Evolutionary conservation across 2,113 vertebrate genomes (phyloP).

Genomic region (Ibidorhyncha struthersii): DNA sequence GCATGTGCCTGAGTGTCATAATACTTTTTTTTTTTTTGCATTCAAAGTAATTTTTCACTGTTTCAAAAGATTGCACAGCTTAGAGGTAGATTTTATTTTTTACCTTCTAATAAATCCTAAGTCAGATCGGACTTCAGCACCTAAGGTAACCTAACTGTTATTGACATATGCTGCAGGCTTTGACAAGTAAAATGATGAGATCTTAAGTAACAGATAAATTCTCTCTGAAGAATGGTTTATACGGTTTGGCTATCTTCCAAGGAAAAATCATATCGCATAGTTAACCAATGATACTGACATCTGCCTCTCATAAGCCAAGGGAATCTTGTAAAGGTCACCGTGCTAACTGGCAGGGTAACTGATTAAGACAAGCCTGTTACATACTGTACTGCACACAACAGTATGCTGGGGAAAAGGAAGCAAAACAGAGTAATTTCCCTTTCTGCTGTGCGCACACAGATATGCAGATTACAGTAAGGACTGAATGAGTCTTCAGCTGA

Average conservation of each 20-base stretch:
- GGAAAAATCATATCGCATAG: conserved; percentile 10
- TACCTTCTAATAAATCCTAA: not conserved
- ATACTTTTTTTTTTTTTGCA: not conserved
- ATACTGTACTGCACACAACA: not conserved
- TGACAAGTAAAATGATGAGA: conserved; percentile 37
- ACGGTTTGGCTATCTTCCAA: conserved; percentile 18
- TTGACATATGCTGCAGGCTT: not conserved
- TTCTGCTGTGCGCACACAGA: not conserved
- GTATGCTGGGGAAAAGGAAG: not conserved
- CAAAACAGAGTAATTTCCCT: not conserved
- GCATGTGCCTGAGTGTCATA: not conserved
- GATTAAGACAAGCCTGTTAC: conserved; percentile 32
- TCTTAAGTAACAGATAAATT: conserved; percentile 32
- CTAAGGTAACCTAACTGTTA: not conserved
- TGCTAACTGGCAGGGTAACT: conserved; percentile 5
- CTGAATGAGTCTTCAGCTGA: not conserved
- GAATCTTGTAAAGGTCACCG: conserved; percentile 30
- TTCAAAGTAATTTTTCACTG: not conserved
- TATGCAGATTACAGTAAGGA: not conserved
- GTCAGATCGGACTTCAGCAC: not conserved
- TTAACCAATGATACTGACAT: conserved; percentile 39
- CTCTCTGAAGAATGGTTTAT: conserved; percentile 30
- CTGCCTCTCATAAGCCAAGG: conserved; percentile 20
- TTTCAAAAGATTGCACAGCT: not conserved
- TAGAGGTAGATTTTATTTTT: not conserved